phyloP scores from a whole-genome alignment of 2,888 invertebrate genomes.

The Clunio marinus region DNA sequence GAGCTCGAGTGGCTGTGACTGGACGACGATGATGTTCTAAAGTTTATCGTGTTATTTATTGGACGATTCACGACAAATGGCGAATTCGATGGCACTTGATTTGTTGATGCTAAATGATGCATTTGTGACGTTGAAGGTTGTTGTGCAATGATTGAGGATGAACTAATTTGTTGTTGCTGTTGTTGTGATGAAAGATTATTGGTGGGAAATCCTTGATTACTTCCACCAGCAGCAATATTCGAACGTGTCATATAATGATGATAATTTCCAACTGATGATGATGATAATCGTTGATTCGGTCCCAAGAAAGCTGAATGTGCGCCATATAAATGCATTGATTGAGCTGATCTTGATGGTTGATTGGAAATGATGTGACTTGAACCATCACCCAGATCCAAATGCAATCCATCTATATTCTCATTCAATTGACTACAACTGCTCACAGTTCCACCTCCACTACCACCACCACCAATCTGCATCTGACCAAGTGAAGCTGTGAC shows the following conservation, averaged over 20 bases:
- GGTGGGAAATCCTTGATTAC: slow-evolving; percentile 42
- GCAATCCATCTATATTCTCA: slow-evolving; percentile 55
- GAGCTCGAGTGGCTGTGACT: slow-evolving; percentile 31
- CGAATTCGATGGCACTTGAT: slow-evolving; percentile 37
- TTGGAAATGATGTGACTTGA: slow-evolving; percentile 57
- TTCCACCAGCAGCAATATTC: background rate
- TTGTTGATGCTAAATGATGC: slow-evolving; percentile 34
- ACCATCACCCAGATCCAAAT: slow-evolving; percentile 82
- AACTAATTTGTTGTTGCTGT: background rate
- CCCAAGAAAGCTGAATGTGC: background rate
- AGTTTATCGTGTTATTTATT: background rate
- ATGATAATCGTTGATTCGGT: slow-evolving; percentile 41
- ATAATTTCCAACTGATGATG: slow-evolving; percentile 46
- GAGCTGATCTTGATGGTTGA: slow-evolving; percentile 18
- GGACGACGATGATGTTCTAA: slow-evolving; percentile 29
- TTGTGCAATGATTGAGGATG: background rate
- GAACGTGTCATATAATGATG: slow-evolving; percentile 51
- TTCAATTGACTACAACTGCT: slow-evolving; percentile 43
- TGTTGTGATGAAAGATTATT: background rate
- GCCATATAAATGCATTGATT: slow-evolving; percentile 26
- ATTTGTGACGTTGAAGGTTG: slow-evolving; percentile 23
- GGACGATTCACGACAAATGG: slow-evolving; percentile 8
- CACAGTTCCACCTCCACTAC: slow-evolving; percentile 39
- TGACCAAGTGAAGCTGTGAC: slow-evolving; percentile 71
- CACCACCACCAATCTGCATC: slow-evolving; percentile 60